These are phyloP conservation scores for Xiphias gladius DNA, from an alignment of 2,113 vertebrate species.

Conservation along the genomic window DNA sequence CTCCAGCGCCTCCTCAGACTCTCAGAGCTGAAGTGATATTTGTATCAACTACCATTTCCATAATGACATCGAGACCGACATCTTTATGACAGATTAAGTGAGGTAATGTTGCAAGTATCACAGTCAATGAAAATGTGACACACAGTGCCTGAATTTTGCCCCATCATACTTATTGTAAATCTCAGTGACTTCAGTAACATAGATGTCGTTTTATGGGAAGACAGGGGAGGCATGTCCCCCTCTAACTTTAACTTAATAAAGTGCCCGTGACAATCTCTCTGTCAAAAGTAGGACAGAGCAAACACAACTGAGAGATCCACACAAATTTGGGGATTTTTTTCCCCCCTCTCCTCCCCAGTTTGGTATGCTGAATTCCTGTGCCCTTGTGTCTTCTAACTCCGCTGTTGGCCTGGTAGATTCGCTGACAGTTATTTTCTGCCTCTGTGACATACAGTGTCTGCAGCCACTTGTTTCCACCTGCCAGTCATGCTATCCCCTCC, in stretches of 20 bases:
- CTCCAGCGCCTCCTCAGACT: background rate
- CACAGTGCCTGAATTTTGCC: background rate
- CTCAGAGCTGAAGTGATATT: background rate
- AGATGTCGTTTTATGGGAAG: background rate
- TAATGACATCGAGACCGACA: background rate
- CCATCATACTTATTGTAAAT: background rate
- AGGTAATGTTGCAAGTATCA: background rate
- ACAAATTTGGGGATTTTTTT: background rate
- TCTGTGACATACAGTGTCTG: background rate
- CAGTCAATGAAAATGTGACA: background rate
- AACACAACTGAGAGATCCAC: background rate
- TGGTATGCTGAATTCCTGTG: background rate
- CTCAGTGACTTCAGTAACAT: background rate
- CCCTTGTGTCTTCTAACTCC: background rate
- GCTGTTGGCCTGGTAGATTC: too few species aligned
- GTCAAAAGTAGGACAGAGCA: background rate
- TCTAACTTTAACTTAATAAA: background rate
- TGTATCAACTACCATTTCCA: background rate
- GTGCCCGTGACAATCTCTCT: too few species aligned
- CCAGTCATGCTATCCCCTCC: background rate
- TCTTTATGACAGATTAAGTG: background rate
- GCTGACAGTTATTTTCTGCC: background rate
- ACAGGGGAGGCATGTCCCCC: background rate
- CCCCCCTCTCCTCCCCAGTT: too few species aligned
- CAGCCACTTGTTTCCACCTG: background rate